A percentile compares a stretch with the other conserved stretches of the same genome.
Evolutionary conservation across 2,888 invertebrate genomes (phyloP).

Genomic region (Ochropleura leucogaster): DNA sequence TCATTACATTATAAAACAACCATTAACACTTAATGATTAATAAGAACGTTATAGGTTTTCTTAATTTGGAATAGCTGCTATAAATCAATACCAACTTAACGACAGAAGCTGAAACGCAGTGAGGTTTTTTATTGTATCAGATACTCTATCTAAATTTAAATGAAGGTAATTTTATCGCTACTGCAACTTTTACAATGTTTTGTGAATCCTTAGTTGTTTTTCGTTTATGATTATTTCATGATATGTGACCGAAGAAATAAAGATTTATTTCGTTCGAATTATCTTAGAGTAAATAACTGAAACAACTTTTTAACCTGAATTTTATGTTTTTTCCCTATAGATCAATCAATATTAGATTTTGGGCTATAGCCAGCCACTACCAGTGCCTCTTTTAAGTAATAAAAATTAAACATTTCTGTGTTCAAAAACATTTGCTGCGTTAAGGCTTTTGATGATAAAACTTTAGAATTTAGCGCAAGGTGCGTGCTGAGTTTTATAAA

Average conservation of each 20-base stretch:
- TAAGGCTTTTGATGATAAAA: not conserved
- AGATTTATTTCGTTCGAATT: not conserved
- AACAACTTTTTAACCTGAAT: not conserved
- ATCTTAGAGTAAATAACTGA: not conserved
- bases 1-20: not conserved
- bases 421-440: too few species aligned
- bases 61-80: not conserved
- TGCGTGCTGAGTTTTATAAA: not conserved
- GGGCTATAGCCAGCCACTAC: too few species aligned
- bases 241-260: slow-evolving; percentile 2
- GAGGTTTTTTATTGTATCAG: not conserved
- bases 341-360: not conserved
- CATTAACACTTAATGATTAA: not conserved
- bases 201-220: not conserved
- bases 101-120: not conserved
- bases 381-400: too few species aligned
- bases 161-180: not conserved
- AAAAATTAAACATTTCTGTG: too few species aligned
- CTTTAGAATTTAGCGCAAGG: not conserved
- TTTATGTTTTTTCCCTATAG: not conserved
- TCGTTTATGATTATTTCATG: too few species aligned
- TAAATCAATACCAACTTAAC: too few species aligned
- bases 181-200: not conserved
- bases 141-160: not conserved
- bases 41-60: not conserved